Evolutionary conservation across 2,113 vertebrate species (phyloP).

Genomic region (Rutilus rutilus): DNA sequence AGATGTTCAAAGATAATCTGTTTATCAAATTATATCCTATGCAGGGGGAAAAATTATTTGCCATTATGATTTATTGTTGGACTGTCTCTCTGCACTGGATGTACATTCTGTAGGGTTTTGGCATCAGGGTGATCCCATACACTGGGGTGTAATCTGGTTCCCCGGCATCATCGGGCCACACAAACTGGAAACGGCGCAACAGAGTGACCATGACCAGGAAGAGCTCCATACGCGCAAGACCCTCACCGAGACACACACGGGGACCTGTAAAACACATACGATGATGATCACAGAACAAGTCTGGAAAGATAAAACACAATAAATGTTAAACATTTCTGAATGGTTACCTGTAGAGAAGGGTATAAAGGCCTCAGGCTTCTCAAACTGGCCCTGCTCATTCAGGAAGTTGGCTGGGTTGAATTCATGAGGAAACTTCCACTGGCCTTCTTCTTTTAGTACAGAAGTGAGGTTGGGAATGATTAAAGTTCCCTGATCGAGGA

Average conservation of each 20-base stretch:
- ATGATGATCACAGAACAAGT: background rate
- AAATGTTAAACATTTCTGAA: background rate
- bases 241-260: constrained; percentile 52
- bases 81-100: constrained; percentile 46
- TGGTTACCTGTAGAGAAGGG: constrained; percentile 81
- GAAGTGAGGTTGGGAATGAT: constrained; percentile 75
- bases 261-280: constrained; percentile 3
- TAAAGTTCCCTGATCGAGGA: constrained; percentile 69
- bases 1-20: background rate
- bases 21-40: background rate
- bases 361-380: constrained; percentile 80
- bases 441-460: constrained; percentile 75
- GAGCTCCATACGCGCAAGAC: constrained; percentile 53
- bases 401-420: constrained; percentile 83
- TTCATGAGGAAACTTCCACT: constrained; percentile 78
- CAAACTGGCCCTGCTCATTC: constrained; percentile 69
- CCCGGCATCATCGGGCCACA: constrained; percentile 56
- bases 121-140: constrained; percentile 45
- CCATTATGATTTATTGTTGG: constrained; percentile 11
- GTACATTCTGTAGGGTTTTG: constrained; percentile 55
- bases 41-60: background rate
- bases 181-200: constrained; percentile 55
- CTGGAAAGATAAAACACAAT: background rate
- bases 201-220: constrained; percentile 49
- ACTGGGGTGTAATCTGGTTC: constrained; percentile 55